These are phyloP conservation scores for Pitta sordida DNA, from an alignment of 2,113 vertebrate species.

Conservation along the genomic window DNA sequence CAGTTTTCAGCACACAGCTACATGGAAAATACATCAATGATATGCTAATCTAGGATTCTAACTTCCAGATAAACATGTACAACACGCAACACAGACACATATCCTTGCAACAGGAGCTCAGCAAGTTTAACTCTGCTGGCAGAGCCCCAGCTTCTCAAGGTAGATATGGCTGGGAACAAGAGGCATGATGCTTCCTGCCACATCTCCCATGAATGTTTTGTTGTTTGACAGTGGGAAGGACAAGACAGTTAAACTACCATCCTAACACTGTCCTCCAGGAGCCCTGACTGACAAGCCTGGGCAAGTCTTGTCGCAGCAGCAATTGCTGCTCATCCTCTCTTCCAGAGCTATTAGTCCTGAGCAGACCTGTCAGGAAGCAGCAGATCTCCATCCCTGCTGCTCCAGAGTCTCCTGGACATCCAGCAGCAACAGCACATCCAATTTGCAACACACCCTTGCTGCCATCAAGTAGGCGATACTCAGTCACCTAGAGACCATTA, in stretches of 20 bases:
- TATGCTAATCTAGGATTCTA: not conserved
- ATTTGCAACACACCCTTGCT: not conserved
- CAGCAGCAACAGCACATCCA: not conserved
- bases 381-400: not conserved
- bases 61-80: not conserved
- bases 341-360: not conserved
- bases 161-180: not conserved
- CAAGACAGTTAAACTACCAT: not conserved
- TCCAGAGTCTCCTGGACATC: not conserved
- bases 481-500: not conserved
- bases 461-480: not conserved
- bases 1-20: not conserved
- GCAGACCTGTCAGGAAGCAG: not conserved
- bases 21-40: not conserved
- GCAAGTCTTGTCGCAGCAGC: not conserved
- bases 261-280: not conserved
- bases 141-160: not conserved
- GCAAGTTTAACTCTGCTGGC: not conserved
- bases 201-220: fast-evolving
- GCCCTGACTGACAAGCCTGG: not conserved
- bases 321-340: not conserved
- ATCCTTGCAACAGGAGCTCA: not conserved
- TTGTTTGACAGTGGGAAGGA: not conserved
- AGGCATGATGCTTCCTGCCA: not conserved
- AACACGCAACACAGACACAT: fast-evolving